These are phyloP conservation scores for Drosophila cognata DNA, from an alignment of 2,888 invertebrate species.

Conservation along the genomic window DNA sequence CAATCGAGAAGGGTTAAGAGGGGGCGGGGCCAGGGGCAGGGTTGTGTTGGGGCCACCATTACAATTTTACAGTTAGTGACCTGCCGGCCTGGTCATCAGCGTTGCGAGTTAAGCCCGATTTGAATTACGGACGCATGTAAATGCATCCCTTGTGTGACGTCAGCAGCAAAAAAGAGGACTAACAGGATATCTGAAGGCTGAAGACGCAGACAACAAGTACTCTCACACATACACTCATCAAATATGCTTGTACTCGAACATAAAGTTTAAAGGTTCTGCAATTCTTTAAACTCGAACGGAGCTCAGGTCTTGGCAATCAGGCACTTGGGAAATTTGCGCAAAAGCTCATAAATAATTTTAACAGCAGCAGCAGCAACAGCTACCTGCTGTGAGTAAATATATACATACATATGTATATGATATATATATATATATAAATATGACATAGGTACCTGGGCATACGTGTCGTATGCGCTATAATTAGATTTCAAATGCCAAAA, in stretches of 20 bases:
- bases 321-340: conserved; percentile 73
- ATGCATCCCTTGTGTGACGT: conserved; percentile 49
- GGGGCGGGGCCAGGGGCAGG: neutral
- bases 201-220: conserved; percentile 8
- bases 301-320: conserved; percentile 54
- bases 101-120: conserved; percentile 34
- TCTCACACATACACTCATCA: conserved; percentile 7
- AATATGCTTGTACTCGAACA: conserved; percentile 31
- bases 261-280: conserved; percentile 35
- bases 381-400: conserved; percentile 4
- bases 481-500: conserved; percentile 44
- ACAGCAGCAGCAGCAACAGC: conserved; percentile 23
- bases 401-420: neutral
- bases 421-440: neutral
- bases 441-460: conserved; percentile 5
- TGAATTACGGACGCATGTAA: conserved; percentile 32
- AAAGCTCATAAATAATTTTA: conserved; percentile 64
- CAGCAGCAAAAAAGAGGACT: conserved; percentile 17
- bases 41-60: conserved; percentile 5
- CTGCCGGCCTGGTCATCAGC: conserved; percentile 21
- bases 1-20: neutral
- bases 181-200: conserved; percentile 13
- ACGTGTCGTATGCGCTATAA: conserved; percentile 59
- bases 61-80: conserved; percentile 14
- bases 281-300: conserved; percentile 55